phyloP scores from a whole-genome alignment of 1,140 invertebrate species.

The Lepidurus packardi region DNA sequence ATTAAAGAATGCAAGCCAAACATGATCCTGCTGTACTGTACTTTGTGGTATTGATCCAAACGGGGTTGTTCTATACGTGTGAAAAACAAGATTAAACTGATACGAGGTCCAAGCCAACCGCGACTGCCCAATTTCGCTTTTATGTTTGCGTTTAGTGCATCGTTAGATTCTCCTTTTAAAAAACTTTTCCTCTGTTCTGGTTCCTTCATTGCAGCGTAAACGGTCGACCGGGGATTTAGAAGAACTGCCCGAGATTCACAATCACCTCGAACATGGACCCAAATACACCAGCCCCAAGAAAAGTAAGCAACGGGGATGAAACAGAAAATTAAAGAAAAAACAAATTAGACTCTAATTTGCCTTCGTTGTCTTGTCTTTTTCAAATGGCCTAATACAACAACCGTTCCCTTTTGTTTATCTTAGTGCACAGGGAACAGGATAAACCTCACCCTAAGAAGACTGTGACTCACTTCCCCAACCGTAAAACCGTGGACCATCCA shows the following conservation, averaged over 20 bases:
- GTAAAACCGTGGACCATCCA: neutral
- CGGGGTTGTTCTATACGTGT: neutral
- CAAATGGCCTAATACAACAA: neutral
- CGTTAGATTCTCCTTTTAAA: neutral
- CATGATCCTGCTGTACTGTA: neutral
- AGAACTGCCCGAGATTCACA: conserved; percentile 13
- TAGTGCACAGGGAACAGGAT: conserved; percentile 15
- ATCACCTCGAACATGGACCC: conserved; percentile 16
- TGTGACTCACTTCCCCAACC: conserved; percentile 3
- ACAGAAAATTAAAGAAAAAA: too few species aligned
- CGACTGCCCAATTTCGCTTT: neutral
- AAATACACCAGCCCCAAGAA: conserved; percentile 12
- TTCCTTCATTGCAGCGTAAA: conserved; percentile 10
- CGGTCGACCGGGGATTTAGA: conserved; percentile 1
- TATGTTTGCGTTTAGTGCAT: conserved; percentile 5
- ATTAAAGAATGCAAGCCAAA: neutral
- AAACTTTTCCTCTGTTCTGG: neutral
- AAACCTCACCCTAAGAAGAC: conserved; percentile 1
- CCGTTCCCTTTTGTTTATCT: neutral
- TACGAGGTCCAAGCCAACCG: neutral
- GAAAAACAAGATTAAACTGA: conserved; percentile 16
- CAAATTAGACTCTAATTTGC: too few species aligned
- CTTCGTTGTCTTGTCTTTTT: too few species aligned
- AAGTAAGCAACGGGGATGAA: neutral
- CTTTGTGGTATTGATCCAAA: neutral